Evolutionary conservation across 2,888 invertebrate species (phyloP).

Genomic region (Drosophila recens): DNA sequence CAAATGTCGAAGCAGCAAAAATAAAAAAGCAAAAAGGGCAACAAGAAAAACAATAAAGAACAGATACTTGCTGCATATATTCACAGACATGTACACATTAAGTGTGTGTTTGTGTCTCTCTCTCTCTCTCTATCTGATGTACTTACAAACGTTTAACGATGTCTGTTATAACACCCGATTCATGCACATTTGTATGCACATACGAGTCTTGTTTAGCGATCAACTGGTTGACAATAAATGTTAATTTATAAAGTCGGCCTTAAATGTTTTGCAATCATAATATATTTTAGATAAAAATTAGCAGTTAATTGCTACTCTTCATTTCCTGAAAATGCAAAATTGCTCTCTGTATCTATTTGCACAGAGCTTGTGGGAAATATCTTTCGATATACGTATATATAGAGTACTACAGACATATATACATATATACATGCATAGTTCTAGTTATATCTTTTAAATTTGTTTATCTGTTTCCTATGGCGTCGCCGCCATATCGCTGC

Average conservation of each 20-base stretch:
- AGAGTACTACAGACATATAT: background rate
- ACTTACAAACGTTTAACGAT: conserved; percentile 18
- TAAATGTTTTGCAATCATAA: conserved; percentile 6
- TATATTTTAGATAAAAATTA: conserved; percentile 9
- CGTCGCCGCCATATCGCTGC: conserved; percentile 34
- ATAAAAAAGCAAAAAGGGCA: conserved; percentile 38
- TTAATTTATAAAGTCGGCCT: conserved; percentile 7
- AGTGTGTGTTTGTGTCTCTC: conserved; percentile 3
- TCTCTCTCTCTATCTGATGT: background rate
- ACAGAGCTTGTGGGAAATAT: background rate
- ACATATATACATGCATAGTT: conserved; percentile 6
- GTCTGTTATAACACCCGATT: conserved; percentile 10
- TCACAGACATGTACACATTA: conserved; percentile 3
- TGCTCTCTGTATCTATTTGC: conserved; percentile 13
- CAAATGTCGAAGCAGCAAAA: conserved; percentile 61
- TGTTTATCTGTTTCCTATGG: conserved; percentile 54
- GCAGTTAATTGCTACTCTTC: conserved; percentile 10
- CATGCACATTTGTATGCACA: conserved; percentile 3
- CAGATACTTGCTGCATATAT: conserved; percentile 16
- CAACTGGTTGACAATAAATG: conserved; percentile 18
- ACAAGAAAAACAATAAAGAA: conserved; percentile 28
- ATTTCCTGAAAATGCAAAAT: background rate
- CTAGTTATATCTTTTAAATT: conserved; percentile 31
- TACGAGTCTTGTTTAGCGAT: conserved; percentile 3
- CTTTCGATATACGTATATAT: conserved; percentile 1